A percentile compares a stretch with the other conserved stretches of the same genome.
Evolutionary conservation across 2,113 vertebrate species (phyloP).

Genomic region (Chaenocephalus aceratus): DNA sequence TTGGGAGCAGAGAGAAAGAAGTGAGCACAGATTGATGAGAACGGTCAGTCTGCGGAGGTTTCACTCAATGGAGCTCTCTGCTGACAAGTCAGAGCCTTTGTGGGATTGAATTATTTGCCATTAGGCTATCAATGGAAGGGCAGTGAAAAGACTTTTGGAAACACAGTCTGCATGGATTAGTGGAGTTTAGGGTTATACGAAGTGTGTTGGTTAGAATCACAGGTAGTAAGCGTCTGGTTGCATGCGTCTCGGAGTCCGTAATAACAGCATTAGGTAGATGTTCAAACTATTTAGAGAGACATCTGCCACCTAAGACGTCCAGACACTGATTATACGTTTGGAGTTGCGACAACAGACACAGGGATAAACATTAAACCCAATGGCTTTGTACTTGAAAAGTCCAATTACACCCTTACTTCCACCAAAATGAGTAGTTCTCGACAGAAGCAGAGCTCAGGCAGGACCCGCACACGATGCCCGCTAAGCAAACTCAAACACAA

Average conservation of each 20-base stretch:
- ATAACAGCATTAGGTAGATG: conserved; percentile 31
- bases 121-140: conserved; percentile 73
- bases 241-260: neutral
- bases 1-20: conserved; percentile 61
- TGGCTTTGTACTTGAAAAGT: conserved; percentile 66
- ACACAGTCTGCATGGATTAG: conserved; percentile 59
- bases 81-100: conserved; percentile 77
- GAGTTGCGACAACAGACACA: conserved; percentile 48
- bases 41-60: conserved; percentile 67
- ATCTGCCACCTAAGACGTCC: conserved; percentile 48
- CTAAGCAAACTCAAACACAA: conserved; percentile 77
- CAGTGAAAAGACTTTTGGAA: conserved; percentile 65
- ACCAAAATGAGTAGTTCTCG: conserved; percentile 70
- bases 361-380: conserved; percentile 65
- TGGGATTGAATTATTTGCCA: conserved; percentile 80
- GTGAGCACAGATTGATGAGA: conserved; percentile 79
- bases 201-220: conserved; percentile 30
- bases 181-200: conserved; percentile 32
- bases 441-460: conserved; percentile 64
- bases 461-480: conserved; percentile 80
- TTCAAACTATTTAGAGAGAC: conserved; percentile 46
- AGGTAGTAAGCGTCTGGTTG: conserved; percentile 29
- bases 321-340: conserved; percentile 71
- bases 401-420: conserved; percentile 75
- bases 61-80: conserved; percentile 66